Evolutionary conservation across 1,140 invertebrate genomes (phyloP), one percentile per base, ranked within the genome.

Genomic region (Sycobia sp.): DNA sequence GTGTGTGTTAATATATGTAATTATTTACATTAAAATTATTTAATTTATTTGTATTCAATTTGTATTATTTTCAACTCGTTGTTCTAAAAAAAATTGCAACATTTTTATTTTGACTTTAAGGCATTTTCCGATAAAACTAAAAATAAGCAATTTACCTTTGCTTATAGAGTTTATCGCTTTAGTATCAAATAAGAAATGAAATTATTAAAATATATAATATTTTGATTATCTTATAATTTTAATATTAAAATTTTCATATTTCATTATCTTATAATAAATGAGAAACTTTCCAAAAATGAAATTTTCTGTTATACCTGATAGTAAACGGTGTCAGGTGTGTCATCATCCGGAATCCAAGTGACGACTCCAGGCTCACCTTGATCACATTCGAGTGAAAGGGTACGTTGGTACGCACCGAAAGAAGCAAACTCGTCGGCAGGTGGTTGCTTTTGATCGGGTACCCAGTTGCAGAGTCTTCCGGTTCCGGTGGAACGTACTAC

Each of bases 251-350:
- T n/a, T n/a, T n/a, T n/a, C n/a, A n/a, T n/a, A n/a, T n/a, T n/a
- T n/a, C n/a, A n/a, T n/a, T n/a, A n/a, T n/a, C n/a, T n/a, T n/a
- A n/a, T n/a, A n/a, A n/a, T n/a, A n/a, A n/a, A n/a, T n/a, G n/a
- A n/a, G n/a, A n/a, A n/a, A n/a, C n/a, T n/a, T n/a, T n/a, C n/a
- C n/a, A n/a, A n/a, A n/a, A n/a, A n/a, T n/a, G n/a, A n/a, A n/a
- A n/a, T n/a, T n/a, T n/a, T n/a, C n/a, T n/a, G n/a, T n/a, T 65
- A 36, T 80, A 93, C 91, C 84, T 95, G 94, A 81, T 96, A 97
- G 77, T 95, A 97, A 29, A 97, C 91, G 20, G 90, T 91, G 75
- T 96, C 91, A 0, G 95, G 94, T 2, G 94, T 96, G 64, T 91
- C 86, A 49, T 85, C 80, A 77, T 95, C 92, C 0, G 94, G 94